phyloP scores from a whole-genome alignment of 2,797 vertebrate genomes.

The Oreortyx pictus region DNA sequence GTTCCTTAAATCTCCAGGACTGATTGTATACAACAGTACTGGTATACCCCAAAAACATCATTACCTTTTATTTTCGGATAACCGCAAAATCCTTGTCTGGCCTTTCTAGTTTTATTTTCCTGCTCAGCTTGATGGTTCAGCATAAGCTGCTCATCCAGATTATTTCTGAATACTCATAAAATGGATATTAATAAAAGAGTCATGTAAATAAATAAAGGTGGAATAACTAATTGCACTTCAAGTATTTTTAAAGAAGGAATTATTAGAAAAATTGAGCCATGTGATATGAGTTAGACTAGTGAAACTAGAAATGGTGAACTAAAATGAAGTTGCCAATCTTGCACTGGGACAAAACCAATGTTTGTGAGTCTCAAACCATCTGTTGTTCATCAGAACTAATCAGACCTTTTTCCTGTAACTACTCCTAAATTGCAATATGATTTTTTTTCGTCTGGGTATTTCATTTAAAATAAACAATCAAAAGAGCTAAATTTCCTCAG shows the following conservation, averaged over 20 bases:
- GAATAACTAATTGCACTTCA: neutral
- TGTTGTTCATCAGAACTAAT: constrained; percentile 72
- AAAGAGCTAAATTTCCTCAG: neutral
- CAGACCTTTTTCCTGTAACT: constrained; percentile 56
- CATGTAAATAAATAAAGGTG: neutral
- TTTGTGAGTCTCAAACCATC: constrained; percentile 49
- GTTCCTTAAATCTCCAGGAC: neutral
- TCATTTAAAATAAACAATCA: constrained; percentile 41
- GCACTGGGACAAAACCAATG: constrained; percentile 30
- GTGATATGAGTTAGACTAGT: neutral
- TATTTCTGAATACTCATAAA: neutral
- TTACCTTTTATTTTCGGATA: neutral
- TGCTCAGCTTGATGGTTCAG: neutral
- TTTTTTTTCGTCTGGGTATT: constrained; percentile 6
- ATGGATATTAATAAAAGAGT: neutral
- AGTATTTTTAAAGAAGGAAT: neutral
- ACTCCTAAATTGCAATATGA: constrained; percentile 46
- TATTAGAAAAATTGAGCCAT: neutral
- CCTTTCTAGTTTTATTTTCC: neutral
- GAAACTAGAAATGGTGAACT: constrained; percentile 19
- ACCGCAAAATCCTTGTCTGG: neutral
- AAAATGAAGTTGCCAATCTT: constrained; percentile 33
- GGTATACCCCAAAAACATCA: neutral
- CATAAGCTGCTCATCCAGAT: neutral
- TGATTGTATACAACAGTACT: neutral